Conservation (phyloP, 2,113 vertebrate genomes). For the Heterotilapia buettikoferi region DNA sequence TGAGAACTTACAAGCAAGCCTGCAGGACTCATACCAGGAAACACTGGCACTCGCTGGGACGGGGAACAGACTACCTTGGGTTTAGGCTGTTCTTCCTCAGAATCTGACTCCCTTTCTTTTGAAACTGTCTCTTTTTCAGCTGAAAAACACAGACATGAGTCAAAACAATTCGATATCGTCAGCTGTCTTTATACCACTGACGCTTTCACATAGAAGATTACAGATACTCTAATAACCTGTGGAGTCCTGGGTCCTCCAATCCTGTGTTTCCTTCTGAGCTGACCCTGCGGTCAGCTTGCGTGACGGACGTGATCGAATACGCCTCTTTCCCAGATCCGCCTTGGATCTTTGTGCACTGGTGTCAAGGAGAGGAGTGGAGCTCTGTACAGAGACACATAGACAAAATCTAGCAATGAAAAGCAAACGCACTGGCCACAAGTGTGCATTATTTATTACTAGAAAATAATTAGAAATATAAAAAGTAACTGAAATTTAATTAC, state of each 20-base stretch:
- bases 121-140: neutral
- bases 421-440: neutral
- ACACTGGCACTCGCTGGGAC: constrained; percentile 70
- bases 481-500: neutral
- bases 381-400: constrained; percentile 61
- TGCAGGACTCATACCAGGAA: constrained; percentile 80
- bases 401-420: neutral
- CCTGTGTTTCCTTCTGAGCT: neutral
- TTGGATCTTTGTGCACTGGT: constrained; percentile 78
- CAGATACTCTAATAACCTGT: constrained; percentile 68
- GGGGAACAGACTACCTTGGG: neutral
- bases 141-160: neutral
- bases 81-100: constrained; percentile 54
- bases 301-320: constrained; percentile 67
- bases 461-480: neutral
- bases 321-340: constrained; percentile 75
- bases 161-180: neutral
- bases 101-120: constrained; percentile 33
- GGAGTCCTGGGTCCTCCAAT: constrained; percentile 79
- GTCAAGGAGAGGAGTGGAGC: constrained; percentile 76
- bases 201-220: neutral
- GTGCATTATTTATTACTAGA: neutral
- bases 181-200: neutral
- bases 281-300: constrained; percentile 51
- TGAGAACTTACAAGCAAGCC: constrained; percentile 74